Percentiles rank a stretch among this genome's conserved stretches.
Conservation (phyloP, 2,888 invertebrate species). For the Sacculina carcini region DNA sequence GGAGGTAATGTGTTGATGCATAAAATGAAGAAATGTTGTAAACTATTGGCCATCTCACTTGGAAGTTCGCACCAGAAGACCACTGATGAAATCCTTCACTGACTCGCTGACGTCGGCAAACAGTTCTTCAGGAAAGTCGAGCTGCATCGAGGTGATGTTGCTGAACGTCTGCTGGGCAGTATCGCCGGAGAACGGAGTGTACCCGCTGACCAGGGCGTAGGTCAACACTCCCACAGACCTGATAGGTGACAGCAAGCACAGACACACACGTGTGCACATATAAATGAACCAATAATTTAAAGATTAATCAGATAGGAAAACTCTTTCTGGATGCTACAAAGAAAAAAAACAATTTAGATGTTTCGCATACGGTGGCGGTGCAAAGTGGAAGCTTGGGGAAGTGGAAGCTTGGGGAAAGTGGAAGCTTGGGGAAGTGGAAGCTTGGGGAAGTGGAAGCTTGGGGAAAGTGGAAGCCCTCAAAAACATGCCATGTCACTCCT, state of each 20-base stretch:
- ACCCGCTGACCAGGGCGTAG: slow-evolving; percentile 36
- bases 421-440: no score
- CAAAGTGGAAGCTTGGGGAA: neutral
- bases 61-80: slow-evolving; percentile 31
- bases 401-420: neutral
- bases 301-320: neutral
- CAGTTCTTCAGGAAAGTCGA: slow-evolving; percentile 37
- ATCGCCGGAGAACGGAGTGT: slow-evolving; percentile 39
- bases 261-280: neutral
- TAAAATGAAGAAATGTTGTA: no score
- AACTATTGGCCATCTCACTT: slow-evolving; percentile 25
- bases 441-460: neutral
- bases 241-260: neutral
- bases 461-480: neutral
- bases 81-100: slow-evolving; percentile 23
- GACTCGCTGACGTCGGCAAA: slow-evolving; percentile 31
- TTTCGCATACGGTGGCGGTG: neutral
- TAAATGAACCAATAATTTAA: neutral
- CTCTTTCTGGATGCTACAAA: neutral
- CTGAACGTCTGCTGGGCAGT: slow-evolving; percentile 38
- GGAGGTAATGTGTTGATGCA: no score
- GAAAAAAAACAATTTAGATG: neutral
- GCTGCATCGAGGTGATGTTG: slow-evolving; percentile 33
- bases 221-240: slow-evolving; percentile 37
- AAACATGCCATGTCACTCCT: neutral